Evolutionary conservation across 2,113 vertebrate genomes (phyloP).

Genomic region (Atherinomorus stipes): DNA sequence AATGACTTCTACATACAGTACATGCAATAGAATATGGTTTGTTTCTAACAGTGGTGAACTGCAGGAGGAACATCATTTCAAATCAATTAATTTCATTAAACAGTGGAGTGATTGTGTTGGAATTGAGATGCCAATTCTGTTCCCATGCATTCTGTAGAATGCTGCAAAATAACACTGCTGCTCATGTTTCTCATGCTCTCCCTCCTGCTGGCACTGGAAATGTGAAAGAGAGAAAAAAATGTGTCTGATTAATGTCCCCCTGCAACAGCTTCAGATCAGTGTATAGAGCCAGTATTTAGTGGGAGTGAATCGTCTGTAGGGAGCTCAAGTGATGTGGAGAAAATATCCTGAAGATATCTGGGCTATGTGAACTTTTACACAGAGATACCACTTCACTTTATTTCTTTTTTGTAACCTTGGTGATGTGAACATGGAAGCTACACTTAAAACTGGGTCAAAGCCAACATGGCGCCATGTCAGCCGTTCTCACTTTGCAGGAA

Average conservation of each 20-base stretch:
- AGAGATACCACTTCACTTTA: constrained; percentile 10
- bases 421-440: constrained; percentile 21
- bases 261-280: constrained; percentile 27
- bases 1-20: background rate
- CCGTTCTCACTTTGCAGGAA: background rate
- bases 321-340: constrained; percentile 15
- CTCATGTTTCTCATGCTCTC: constrained; percentile 11
- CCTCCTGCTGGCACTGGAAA: constrained; percentile 24
- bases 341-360: constrained; percentile 38
- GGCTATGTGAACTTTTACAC: constrained; percentile 32
- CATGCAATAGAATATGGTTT: background rate
- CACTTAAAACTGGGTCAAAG: constrained; percentile 18
- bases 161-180: background rate
- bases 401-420: background rate
- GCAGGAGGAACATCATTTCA: background rate
- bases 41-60: background rate
- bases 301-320: constrained; percentile 25
- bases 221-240: constrained; percentile 26
- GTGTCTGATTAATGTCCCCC: constrained; percentile 44
- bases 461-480: constrained; percentile 9
- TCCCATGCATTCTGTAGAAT: constrained; percentile 11
- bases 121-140: constrained; percentile 10
- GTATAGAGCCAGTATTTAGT: constrained; percentile 16
- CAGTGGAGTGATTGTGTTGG: constrained; percentile 3
- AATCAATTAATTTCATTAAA: constrained; percentile 13